Evolutionary conservation across 2,888 invertebrate genomes (phyloP), one percentile per base, ranked within the genome.

Genomic region (Salpingus planirostris): DNA sequence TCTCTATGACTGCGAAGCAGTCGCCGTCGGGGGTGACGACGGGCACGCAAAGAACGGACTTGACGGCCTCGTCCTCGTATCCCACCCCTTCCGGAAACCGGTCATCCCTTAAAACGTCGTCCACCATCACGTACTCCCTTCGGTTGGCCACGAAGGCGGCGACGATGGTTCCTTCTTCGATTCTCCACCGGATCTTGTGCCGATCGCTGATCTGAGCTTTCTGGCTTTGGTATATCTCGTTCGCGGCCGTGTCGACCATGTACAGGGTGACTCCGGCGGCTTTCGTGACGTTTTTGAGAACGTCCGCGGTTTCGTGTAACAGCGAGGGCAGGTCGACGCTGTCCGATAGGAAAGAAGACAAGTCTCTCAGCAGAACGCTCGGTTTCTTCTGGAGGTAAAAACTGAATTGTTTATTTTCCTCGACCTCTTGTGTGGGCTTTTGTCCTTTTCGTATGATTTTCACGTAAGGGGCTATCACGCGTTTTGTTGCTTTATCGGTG

Each of bases 391-490:
- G 52, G n/a, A 62, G 38, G 42, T 56, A 62, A 42, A 55, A 58
- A 31, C 52, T 58, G 42, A 60, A 62, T 18, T 54, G 50, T 33
- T 54, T 51, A 27, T 43, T 45, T 26, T 54, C 54, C 25, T 48
- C 42, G 11, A 50, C 51, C n/a, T 44, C 41, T 15, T 49, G 36
- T 6, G 13, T 6, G 6, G 38, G 27, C 26, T 51, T 54, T 15
- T 50, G 46, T 15, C 53, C 52, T 43, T 57, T 58, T 24, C 59
- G 51, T 4, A 55, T 44, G n/a, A 64, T 53, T 43, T 54, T 57
- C 7, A 65, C 71, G 44, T 73, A 75, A 0, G 75, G 75, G 0
- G 74, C 74, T 29, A 76, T 71, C 0, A 74, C 73, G n/a, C 74
- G 59, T 29, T 69, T 60, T 0, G 74, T 73, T 0, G 71, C 70